phyloP scores from a whole-genome alignment of 2,888 invertebrate genomes.

The Sympetrum striolatum region DNA sequence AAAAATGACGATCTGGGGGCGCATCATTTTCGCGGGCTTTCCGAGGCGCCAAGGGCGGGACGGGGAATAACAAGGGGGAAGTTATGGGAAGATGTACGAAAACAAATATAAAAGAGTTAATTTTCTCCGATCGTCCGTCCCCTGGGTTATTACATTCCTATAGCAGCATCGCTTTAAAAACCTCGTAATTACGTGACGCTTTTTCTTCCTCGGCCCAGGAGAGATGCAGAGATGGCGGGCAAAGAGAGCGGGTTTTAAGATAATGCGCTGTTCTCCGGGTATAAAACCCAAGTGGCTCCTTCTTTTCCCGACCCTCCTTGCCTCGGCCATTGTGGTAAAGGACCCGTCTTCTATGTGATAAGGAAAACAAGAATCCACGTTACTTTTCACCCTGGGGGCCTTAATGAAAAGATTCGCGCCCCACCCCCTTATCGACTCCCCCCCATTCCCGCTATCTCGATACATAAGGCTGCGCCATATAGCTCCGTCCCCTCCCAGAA shows the following conservation, averaged over 20 bases:
- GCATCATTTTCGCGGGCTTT: not conserved
- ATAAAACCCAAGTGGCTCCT: conserved; percentile 31
- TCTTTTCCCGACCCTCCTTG: not conserved
- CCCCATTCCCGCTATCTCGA: not conserved
- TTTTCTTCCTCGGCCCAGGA: not conserved
- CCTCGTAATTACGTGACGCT: not conserved
- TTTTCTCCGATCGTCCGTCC: not conserved
- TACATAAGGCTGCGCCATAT: not conserved
- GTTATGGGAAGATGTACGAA: not conserved
- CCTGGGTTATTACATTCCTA: not conserved
- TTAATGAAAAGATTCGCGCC: not conserved
- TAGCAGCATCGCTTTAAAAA: not conserved
- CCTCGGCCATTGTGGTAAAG: not conserved
- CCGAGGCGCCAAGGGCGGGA: not conserved
- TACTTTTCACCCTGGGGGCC: not conserved
- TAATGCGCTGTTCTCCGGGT: conserved; percentile 33
- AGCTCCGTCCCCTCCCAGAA: not conserved
- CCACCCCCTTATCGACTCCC: not conserved
- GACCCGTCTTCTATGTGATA: not conserved
- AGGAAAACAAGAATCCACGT: not conserved
- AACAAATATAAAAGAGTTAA: not conserved
- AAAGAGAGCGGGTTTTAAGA: conserved; percentile 30
- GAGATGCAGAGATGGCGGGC: not conserved
- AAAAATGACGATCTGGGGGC: not conserved
- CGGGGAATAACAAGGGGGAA: not conserved